A percentile compares a stretch with the other conserved stretches of the same genome.
Conservation (phyloP, 2,888 invertebrate genomes). For the Campaea margaritaria region DNA sequence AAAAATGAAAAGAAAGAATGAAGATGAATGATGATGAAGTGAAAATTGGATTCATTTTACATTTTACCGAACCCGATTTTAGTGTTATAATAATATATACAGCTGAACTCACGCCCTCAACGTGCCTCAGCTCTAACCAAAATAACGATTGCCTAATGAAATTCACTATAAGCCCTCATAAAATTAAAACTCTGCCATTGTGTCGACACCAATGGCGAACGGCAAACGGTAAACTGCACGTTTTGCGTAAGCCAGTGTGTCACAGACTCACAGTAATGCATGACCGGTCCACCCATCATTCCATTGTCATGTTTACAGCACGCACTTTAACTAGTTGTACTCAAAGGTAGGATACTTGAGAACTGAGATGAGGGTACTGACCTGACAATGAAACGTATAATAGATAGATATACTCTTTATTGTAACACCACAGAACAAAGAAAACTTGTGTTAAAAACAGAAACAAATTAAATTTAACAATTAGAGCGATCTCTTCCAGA, state of each 20-base stretch:
- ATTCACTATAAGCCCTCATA: conserved; percentile 1
- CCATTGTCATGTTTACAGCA: conserved; percentile 52
- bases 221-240: conserved; percentile 45
- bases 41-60: no score
- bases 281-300: conserved; percentile 51
- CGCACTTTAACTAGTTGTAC: not conserved
- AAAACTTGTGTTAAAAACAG: no score
- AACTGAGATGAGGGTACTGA: conserved; percentile 24
- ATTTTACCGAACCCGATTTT: no score
- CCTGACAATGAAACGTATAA: no score
- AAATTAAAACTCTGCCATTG: conserved; percentile 9
- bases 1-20: no score
- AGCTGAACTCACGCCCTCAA: not conserved
- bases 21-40: no score
- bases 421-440: no score
- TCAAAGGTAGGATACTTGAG: conserved; percentile 15
- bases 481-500: no score
- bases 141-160: conserved; percentile 6
- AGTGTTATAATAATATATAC: not conserved
- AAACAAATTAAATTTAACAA: no score
- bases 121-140: not conserved
- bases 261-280: conserved; percentile 36
- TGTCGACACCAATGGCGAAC: conserved; percentile 41
- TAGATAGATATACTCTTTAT: no score
- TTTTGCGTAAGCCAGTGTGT: conserved; percentile 56